Evolutionary conservation across 2,888 invertebrate genomes (phyloP), one percentile per base, ranked within the genome.

Genomic region (Leucozona laternaria): DNA sequence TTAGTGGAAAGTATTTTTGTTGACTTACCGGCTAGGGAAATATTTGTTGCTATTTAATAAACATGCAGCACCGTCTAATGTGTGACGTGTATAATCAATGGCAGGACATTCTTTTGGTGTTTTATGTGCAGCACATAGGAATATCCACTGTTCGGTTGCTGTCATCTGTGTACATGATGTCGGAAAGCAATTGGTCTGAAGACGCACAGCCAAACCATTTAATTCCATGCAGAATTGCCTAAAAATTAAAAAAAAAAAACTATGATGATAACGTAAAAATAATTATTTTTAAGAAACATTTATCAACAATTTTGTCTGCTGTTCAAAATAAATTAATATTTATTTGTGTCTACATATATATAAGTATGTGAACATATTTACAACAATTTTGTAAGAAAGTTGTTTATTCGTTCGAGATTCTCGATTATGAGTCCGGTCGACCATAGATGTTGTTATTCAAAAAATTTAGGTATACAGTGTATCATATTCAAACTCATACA

Each of bases 101-200:
- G 99, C 99, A 78, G 99, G 98, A 93, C 99, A 99, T 95, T 99
- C 99, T 93, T 99, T 99, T 50, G 99, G 99, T 88, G 99, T 99
- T 94, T 99, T 99, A 93, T 99, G 99, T 53, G 99, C 99, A 79
- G 99, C 99, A 94, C 99, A 99, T 72, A 99, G 94, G 93, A 99
- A 99, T 93, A 99, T 99, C 99, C 99, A 99, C 91, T 99, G 99
- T 93, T 99, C 99, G 34, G 99, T 99, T 37, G 99, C 99, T 57
- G 99, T 99, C 99, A 99, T 99, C 93, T 99, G 99, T 84, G 97
- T 98, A 93, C 99, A 99, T 25, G 97, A 98, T 90, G 98, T 97
- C 48, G 99, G 98, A 91, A 97, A 97, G 92, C 99, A 99, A 93
- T 99, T 99, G 88, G 95, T 96, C 94, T 99, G 99, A 88, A 99